phyloP scores from a whole-genome alignment of 2,888 invertebrate species.

The Lasioglossum lativentre region DNA sequence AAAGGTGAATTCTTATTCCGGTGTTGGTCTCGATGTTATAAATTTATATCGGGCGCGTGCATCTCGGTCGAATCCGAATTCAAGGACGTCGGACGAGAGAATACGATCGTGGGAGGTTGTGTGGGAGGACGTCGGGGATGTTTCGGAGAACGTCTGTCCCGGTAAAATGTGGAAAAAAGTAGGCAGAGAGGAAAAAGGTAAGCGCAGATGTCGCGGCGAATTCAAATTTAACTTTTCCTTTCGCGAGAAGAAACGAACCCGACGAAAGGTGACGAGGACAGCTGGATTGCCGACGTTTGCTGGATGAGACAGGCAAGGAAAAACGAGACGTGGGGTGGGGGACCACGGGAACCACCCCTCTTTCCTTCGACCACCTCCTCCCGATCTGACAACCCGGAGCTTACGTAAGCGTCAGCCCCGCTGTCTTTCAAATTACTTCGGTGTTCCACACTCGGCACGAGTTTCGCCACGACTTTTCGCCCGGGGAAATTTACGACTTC shows the following conservation, averaged over 20 bases:
- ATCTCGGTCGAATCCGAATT: slow-evolving; percentile 62
- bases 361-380: slow-evolving; percentile 32
- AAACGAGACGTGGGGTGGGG: slow-evolving; percentile 12
- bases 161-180: neutral
- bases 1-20: slow-evolving; percentile 63
- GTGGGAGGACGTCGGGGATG: neutral
- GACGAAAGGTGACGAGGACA: slow-evolving; percentile 62
- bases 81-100: slow-evolving; percentile 41
- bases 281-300: slow-evolving; percentile 41
- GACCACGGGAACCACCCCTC: neutral
- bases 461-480: slow-evolving; percentile 50
- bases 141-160: neutral
- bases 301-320: slow-evolving; percentile 31
- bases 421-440: slow-evolving; percentile 70
- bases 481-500: slow-evolving; percentile 61
- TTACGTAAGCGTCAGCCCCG: slow-evolving; percentile 67
- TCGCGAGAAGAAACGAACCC: slow-evolving; percentile 56
- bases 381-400: slow-evolving; percentile 61
- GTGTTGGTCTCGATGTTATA: slow-evolving; percentile 50
- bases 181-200: neutral
- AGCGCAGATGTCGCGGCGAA: slow-evolving; percentile 51
- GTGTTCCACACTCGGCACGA: slow-evolving; percentile 52
- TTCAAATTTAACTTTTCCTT: slow-evolving; percentile 75
- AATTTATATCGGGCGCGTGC: slow-evolving; percentile 63
- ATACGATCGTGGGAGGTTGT: slow-evolving; percentile 17